Evolutionary conservation across 1,140 invertebrate species (phyloP).

Genomic region (Papilio polytes): DNA sequence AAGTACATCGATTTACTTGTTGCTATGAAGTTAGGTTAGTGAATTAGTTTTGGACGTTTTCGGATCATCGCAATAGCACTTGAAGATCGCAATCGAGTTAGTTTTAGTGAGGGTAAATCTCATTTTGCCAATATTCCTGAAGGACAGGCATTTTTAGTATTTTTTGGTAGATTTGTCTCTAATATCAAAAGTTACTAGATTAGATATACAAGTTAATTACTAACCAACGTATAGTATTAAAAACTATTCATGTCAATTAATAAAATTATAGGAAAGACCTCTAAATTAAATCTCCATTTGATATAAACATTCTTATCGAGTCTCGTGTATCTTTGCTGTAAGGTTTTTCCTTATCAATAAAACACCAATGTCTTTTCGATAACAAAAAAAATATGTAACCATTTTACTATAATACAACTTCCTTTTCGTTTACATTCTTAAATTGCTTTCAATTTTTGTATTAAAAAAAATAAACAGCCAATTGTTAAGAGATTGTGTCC

Average conservation of each 20-base stretch:
- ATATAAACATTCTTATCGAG: conserved; percentile 1
- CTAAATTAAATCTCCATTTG: neutral
- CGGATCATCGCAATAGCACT: too few relatives aligned
- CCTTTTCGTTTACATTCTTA: too few relatives aligned
- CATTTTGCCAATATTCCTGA: too few relatives aligned
- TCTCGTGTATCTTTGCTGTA: conserved; percentile 4
- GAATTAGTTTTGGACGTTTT: too few relatives aligned
- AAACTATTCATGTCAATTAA: neutral
- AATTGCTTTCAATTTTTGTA: too few relatives aligned
- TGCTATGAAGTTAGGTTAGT: neutral
- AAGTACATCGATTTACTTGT: neutral
- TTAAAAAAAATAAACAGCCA: too few relatives aligned
- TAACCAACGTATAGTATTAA: neutral
- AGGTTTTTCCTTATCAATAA: conserved; percentile 22
- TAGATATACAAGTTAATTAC: neutral
- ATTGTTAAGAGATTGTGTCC: neutral
- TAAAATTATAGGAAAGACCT: neutral
- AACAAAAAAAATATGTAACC: neutral
- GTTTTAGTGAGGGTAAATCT: too few relatives aligned
- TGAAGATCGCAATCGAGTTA: too few relatives aligned
- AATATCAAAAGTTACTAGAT: neutral
- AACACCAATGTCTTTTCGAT: conserved; percentile 8
- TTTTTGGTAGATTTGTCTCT: too few relatives aligned
- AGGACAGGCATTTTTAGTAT: too few relatives aligned
- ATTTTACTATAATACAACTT: neutral